These are phyloP conservation scores for Stenchaetothrips biformis DNA, from an alignment of 2,888 invertebrate species.

Conservation along the genomic window DNA sequence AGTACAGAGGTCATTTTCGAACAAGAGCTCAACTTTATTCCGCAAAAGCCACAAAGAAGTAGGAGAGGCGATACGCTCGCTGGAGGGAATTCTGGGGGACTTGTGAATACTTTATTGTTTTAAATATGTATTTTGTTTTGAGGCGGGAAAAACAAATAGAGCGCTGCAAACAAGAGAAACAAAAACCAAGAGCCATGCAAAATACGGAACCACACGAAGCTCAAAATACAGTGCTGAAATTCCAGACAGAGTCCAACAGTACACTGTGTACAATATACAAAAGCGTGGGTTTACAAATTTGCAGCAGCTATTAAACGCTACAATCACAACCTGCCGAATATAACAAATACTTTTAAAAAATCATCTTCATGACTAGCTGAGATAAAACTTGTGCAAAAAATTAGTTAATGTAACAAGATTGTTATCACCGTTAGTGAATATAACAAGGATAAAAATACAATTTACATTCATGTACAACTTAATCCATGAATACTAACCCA, in stretches of 20 bases:
- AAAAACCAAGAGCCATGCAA: constrained; percentile 10
- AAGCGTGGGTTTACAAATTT: neutral
- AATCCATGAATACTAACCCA: too few relatives aligned
- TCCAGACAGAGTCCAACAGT: neutral
- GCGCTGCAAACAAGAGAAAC: neutral
- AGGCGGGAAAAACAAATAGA: neutral
- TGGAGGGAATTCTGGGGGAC: constrained; percentile 33
- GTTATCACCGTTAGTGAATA: too few relatives aligned
- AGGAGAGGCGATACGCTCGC: constrained; percentile 7
- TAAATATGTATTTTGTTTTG: too few relatives aligned
- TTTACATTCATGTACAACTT: too few relatives aligned
- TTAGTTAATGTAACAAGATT: too few relatives aligned
- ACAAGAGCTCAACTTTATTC: neutral
- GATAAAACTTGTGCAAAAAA: too few relatives aligned
- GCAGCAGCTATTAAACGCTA: too few relatives aligned
- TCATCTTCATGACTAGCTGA: too few relatives aligned
- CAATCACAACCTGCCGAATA: too few relatives aligned
- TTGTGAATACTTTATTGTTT: constrained; percentile 35
- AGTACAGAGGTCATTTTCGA: neutral
- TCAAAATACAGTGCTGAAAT: neutral
- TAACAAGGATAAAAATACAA: too few relatives aligned
- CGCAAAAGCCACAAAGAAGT: neutral
- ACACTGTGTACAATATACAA: neutral
- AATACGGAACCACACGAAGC: constrained; percentile 1
- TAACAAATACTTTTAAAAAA: too few relatives aligned